Base-by-base conservation (phyloP, 2,113 vertebrate genomes). In the Salvelinus sp. region DNA sequence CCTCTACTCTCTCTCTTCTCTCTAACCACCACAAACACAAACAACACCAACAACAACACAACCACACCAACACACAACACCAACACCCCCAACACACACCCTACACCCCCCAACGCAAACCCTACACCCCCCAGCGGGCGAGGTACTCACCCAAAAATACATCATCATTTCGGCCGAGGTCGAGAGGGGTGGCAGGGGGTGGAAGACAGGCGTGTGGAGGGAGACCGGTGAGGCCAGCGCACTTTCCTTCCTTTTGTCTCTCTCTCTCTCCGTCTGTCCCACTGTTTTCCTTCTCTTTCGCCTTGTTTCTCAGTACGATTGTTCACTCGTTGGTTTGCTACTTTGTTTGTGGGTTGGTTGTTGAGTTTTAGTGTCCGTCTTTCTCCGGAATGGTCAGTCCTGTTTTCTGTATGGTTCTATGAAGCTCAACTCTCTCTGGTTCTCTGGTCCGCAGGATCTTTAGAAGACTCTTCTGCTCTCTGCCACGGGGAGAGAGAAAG, bases 91-190 rank as follows among this genome's bases (percentile, higher is more conserved):
- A 1, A 4, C 4, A 30, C 28, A 30, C 4, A 30, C n/a, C 0
- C 12, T 1, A 3, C 25, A 22, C 22, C 0, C 22, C 25, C 2
- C 12, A 33, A 14, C 70, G 1, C n/a, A 30, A 38, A 13, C 60
- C 72, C 13, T 9, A n/a, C 38, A 20, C 38, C 63, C 38, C 22
- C 30, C 70, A 48, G 14, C 7, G 60, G 71, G 66, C 81, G 23
- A 18, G 12, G 80, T 87, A 90, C 88, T 90, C 83, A 87, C 87
- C 88, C 86, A 90, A 77, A 88, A 90, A 82, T 90, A 90, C 88
- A 90, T 90, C 88, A 90, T 90, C 87, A 90, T 90, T 79, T 85
- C 74, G 48, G 75, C 81, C 58, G 84, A 82, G 80, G 80, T 74
- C 76, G 72, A 70, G 54, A 10, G 78, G 75, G 67, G 79, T 62